These are phyloP conservation scores for Pagetopsis macropterus DNA, from an alignment of 2,797 vertebrate species.

Conservation along the genomic window DNA sequence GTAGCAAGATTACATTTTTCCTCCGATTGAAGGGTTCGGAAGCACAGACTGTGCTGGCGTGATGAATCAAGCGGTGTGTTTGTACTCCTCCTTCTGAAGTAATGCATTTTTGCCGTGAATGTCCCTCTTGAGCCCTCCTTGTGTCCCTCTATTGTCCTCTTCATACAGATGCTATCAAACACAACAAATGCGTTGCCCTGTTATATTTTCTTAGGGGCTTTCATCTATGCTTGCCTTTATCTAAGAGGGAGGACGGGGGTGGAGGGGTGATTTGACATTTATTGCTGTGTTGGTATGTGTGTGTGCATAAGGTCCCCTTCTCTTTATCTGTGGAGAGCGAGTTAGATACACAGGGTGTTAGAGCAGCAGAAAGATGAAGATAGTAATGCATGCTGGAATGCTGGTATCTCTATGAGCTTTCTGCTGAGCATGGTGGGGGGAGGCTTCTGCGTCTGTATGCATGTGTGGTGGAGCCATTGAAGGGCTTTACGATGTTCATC, in stretches of 20 bases:
- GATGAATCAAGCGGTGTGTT: slow-evolving; percentile 58
- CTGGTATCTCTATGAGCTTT: slow-evolving; percentile 32
- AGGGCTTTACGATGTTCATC: slow-evolving; percentile 15
- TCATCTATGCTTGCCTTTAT: slow-evolving; percentile 79
- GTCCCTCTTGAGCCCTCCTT: slow-evolving; percentile 52
- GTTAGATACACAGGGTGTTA: slow-evolving; percentile 46
- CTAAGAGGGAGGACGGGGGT: slow-evolving; percentile 47
- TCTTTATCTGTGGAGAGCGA: slow-evolving; percentile 54
- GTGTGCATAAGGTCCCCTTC: slow-evolving; percentile 21
- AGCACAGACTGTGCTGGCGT: background rate
- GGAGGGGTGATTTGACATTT: slow-evolving; percentile 75
- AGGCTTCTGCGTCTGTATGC: slow-evolving; percentile 19
- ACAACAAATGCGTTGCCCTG: slow-evolving; percentile 73
- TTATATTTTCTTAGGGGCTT: slow-evolving; percentile 78
- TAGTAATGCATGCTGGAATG: slow-evolving; percentile 39
- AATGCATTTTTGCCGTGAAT: slow-evolving; percentile 58
- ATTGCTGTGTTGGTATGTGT: slow-evolving; percentile 60
- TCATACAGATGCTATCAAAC: slow-evolving; percentile 76
- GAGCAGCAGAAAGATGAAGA: slow-evolving; percentile 53
- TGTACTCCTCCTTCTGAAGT: slow-evolving; percentile 50
- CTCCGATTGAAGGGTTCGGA: slow-evolving; percentile 23
- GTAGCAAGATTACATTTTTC: slow-evolving; percentile 33
- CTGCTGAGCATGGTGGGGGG: slow-evolving; percentile 11
- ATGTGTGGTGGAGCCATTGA: slow-evolving; percentile 13
- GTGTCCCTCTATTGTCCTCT: slow-evolving; percentile 69